These are phyloP conservation scores for Linyphia triangularis DNA, from an alignment of 2,888 invertebrate species.

Conservation along the genomic window DNA sequence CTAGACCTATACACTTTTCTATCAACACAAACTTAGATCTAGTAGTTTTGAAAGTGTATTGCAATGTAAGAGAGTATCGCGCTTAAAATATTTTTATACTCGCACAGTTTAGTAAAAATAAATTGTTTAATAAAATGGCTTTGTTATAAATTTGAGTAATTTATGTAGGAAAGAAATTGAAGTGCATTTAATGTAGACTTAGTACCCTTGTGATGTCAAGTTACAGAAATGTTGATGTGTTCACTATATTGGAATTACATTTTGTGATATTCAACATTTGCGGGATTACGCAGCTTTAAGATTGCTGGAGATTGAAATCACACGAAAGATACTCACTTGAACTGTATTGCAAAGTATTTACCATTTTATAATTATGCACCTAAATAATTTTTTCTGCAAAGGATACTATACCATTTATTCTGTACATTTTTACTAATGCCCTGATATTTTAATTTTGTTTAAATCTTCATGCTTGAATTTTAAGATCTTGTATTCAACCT, in stretches of 20 bases:
- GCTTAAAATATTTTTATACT: slow-evolving; percentile 47
- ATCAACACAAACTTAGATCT: slow-evolving; percentile 20
- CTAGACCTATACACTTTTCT: slow-evolving; percentile 6
- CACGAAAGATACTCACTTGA: too few species aligned
- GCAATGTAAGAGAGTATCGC: background rate
- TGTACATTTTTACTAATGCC: background rate
- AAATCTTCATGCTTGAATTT: background rate
- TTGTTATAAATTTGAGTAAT: slow-evolving; percentile 15
- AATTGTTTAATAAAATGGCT: background rate
- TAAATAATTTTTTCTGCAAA: background rate
- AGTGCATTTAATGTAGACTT: background rate
- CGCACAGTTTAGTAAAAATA: slow-evolving; percentile 31
- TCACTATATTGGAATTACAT: background rate
- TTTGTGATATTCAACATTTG: background rate
- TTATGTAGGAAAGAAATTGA: background rate
- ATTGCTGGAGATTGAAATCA: background rate
- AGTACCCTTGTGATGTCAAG: slow-evolving; percentile 1
- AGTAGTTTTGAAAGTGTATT: slow-evolving; percentile 20
- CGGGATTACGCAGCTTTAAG: background rate
- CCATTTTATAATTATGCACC: background rate
- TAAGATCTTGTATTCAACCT: background rate
- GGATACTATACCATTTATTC: background rate
- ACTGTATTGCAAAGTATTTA: slow-evolving; percentile 3
- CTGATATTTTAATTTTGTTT: background rate
- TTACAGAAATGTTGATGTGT: background rate